Percentiles rank a stretch among this genome's conserved stretches.
Evolutionary conservation across 2,797 vertebrate genomes (phyloP).

Genomic region (Eleutherodactylus coqui): DNA sequence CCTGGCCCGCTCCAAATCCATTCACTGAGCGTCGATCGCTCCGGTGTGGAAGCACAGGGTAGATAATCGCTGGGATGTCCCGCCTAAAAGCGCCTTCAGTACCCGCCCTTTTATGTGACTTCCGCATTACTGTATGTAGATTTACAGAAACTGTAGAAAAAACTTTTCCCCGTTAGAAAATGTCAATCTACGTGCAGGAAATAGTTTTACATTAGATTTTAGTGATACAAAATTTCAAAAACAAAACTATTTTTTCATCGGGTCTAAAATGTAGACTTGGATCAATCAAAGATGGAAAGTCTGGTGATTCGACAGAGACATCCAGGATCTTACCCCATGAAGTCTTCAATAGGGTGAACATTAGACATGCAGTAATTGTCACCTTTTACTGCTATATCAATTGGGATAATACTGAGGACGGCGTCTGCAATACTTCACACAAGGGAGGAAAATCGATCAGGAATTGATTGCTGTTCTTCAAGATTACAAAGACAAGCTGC

Average conservation of each 20-base stretch:
- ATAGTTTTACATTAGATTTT: too few species aligned
- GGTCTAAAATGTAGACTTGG: neutral
- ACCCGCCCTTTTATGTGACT: too few species aligned
- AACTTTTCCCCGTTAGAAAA: too few species aligned
- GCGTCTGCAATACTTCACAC: neutral
- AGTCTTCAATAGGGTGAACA: neutral
- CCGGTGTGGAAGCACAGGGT: too few species aligned
- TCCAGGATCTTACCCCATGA: neutral
- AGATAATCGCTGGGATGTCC: too few species aligned
- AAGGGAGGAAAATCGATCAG: slow-evolving; percentile 58
- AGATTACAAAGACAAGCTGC: slow-evolving; percentile 54
- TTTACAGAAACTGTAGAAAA: too few species aligned
- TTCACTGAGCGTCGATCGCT: too few species aligned
- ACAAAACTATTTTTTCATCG: neutral
- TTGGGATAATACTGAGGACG: neutral
- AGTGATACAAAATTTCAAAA: neutral
- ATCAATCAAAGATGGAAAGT: neutral
- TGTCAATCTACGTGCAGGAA: too few species aligned
- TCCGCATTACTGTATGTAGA: too few species aligned
- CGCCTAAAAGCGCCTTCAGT: too few species aligned
- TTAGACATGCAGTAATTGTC: neutral
- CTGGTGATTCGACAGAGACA: neutral
- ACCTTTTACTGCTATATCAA: neutral
- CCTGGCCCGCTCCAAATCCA: too few species aligned
- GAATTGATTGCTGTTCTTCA: slow-evolving; percentile 61